Evolutionary conservation across 2,113 vertebrate species (phyloP), one percentile per base, ranked within the genome.

Genomic region (Pimephales promelas): DNA sequence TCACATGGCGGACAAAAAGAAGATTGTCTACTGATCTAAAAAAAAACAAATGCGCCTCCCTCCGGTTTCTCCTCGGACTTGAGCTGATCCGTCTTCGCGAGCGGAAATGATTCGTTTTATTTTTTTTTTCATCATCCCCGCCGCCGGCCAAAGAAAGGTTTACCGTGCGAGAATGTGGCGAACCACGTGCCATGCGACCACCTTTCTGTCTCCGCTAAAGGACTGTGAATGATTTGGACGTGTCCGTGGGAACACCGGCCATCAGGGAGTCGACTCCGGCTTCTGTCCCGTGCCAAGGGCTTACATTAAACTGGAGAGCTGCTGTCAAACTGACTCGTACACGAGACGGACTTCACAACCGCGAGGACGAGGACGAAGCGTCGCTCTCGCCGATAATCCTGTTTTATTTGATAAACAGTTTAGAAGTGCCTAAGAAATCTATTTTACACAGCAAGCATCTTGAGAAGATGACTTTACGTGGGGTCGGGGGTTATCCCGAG

Each of bases 381-480:
- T 81, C 47, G 81, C 90, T 89, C 88, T 93, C 92, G 88, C 92
- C 90, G 89, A 91, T 88, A 88, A 92, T 92, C 91, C 92, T 92
- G 91, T 93, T 92, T 90, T 92, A 90, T 91, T 92, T 89, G 90
- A 93, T 90, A 92, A 93, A 92, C 91, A 89, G 92, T 49, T 40
- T 93, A 93, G 92, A 94, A 94, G 94, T 94, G 94, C 94, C 94
- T 94, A 91, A 93, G 92, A 91, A 82, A 83, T 80, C 31, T 89
- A 87, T 90, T 89, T 92, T 90, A 92, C 83, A 80, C 79, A 88
- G 89, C 86, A 76, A 62, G 73, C 88, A 90, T 89, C 86, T 88
- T 83, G 86, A 87, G 68, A 81, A 84, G 78, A 81, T 66, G 75
- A 61, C 20, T 73, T 34, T 54, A 82, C 75, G 68, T 72, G 64